These are phyloP conservation scores for Clamator glandarius DNA, from an alignment of 2,797 vertebrate genomes.

Conservation along the genomic window DNA sequence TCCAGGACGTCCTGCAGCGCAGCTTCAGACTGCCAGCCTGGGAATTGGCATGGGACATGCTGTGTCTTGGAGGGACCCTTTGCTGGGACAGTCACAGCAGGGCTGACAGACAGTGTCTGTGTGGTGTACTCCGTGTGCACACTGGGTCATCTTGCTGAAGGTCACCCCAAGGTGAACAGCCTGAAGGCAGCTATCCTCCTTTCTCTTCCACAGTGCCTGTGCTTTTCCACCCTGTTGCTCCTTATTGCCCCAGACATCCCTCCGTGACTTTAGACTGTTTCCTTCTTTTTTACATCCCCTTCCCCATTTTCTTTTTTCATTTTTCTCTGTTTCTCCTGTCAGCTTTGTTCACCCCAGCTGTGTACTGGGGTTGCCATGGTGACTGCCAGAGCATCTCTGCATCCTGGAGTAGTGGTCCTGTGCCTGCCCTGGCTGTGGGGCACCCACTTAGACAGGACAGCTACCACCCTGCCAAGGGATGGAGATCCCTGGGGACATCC, in stretches of 20 bases:
- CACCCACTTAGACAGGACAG: background rate
- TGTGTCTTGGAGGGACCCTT: background rate
- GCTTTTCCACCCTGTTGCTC: rapidly evolving
- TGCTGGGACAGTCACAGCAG: rapidly evolving
- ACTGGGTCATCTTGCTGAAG: background rate
- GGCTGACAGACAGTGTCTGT: rapidly evolving
- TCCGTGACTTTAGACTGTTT: background rate
- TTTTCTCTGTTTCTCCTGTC: background rate
- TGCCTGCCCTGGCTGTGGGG: background rate
- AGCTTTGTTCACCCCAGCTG: constrained; percentile 64
- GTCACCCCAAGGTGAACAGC: background rate
- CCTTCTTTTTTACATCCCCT: background rate
- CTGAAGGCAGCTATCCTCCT: background rate
- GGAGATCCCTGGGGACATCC: background rate
- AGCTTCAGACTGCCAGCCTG: background rate
- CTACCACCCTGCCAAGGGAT: background rate
- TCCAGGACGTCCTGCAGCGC: rapidly evolving
- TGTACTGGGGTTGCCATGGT: constrained; percentile 72
- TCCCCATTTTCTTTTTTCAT: background rate
- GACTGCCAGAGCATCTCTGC: constrained; percentile 65
- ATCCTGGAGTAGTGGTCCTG: background rate
- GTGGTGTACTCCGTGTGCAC: rapidly evolving
- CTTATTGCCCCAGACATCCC: background rate
- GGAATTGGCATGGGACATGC: background rate
- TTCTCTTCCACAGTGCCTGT: rapidly evolving